Percentiles rank a stretch among this genome's conserved stretches.
Conservation (phyloP, 37 sponge, comb jelly and placozoan genomes). For the Corticium candelabrum region DNA sequence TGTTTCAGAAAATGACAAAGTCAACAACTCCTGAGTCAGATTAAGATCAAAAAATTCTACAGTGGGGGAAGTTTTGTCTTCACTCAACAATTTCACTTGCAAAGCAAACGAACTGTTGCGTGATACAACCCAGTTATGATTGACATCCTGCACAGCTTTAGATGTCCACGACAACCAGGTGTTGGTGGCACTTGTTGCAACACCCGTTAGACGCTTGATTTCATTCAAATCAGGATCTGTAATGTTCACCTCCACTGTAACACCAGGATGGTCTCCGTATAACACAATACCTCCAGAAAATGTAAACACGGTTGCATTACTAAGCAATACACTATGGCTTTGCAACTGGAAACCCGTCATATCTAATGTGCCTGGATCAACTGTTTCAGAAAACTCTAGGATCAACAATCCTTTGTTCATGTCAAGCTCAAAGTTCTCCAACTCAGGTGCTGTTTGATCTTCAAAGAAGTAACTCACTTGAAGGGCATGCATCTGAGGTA, state of each 20-base stretch:
- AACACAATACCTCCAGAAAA: not conserved
- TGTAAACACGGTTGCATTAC: not conserved
- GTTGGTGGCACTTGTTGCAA: conserved; percentile 40
- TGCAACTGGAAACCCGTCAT: conserved; percentile 48
- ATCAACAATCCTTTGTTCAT: conserved; percentile 61
- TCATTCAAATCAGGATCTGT: conserved; percentile 66
- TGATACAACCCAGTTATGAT: conserved; percentile 32
- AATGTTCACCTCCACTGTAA: conserved; percentile 19
- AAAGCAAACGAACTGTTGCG: not conserved
- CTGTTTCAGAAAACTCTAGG: conserved; percentile 61
- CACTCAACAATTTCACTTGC: conserved; percentile 31
- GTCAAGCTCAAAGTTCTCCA: conserved; percentile 69
- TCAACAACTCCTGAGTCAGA: conserved; percentile 38
- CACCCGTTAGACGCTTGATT: conserved; percentile 42
- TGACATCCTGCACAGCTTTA: conserved; percentile 48
- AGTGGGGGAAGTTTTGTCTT: conserved; percentile 50
- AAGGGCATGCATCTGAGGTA: conserved; percentile 13
- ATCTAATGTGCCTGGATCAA: conserved; percentile 47
- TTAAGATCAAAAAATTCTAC: conserved; percentile 40
- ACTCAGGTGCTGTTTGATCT: conserved; percentile 38
- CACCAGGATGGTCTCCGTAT: not conserved
- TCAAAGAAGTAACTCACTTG: conserved; percentile 9
- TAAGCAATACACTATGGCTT: not conserved
- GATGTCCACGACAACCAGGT: conserved; percentile 40
- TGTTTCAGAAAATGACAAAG: conserved; percentile 75